phyloP scores from a whole-genome alignment of 2,797 vertebrate genomes.

The Sebastes hopkinsi region DNA sequence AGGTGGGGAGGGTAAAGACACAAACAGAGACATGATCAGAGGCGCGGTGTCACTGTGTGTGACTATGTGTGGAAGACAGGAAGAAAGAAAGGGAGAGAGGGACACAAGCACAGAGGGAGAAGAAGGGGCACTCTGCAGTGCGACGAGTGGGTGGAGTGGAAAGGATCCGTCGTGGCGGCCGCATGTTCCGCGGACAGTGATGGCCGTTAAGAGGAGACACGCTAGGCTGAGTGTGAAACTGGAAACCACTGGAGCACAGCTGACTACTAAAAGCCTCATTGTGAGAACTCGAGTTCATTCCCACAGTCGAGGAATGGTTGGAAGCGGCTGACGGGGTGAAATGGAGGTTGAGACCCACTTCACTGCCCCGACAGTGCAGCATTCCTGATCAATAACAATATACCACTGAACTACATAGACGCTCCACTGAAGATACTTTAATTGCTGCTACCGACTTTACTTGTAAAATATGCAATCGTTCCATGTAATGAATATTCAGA shows the following conservation, averaged over 20 bases:
- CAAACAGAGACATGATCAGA: conserved; percentile 58
- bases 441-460: neutral
- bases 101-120: neutral
- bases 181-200: conserved; percentile 60
- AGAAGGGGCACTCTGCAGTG: neutral
- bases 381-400: conserved; percentile 56
- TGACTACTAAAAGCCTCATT: conserved; percentile 79
- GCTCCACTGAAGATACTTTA: neutral
- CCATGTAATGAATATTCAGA: conserved; percentile 39
- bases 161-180: conserved; percentile 31
- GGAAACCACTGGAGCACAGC: conserved; percentile 79
- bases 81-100: conserved; percentile 2
- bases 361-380: conserved; percentile 27
- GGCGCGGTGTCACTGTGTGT: conserved; percentile 16
- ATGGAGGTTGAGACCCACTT: conserved; percentile 50
- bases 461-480: conserved; percentile 10
- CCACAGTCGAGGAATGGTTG: conserved; percentile 57
- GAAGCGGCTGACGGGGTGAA: conserved; percentile 51
- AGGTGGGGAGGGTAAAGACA: conserved; percentile 27
- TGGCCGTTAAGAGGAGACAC: conserved; percentile 75
- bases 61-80: conserved; percentile 27
- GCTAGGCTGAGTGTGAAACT: conserved; percentile 84
- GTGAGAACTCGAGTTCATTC: conserved; percentile 70
- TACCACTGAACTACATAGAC: conserved; percentile 4
- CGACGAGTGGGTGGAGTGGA: conserved; percentile 40